phyloP scores from a whole-genome alignment of 2,797 vertebrate species.

The Syngnathus rostellatus region DNA sequence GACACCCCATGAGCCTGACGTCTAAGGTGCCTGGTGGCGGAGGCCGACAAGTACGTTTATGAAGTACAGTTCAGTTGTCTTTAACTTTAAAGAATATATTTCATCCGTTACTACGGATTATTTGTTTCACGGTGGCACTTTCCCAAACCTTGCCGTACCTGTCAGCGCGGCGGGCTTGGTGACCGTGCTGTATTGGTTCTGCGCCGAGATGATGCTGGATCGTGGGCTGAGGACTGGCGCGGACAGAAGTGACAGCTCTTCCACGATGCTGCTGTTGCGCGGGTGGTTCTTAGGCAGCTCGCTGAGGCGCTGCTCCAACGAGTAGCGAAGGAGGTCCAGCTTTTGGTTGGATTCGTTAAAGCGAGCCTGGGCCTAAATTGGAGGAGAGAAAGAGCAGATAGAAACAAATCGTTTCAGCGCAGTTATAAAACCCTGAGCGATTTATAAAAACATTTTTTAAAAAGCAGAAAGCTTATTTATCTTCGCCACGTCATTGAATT shows the following conservation, averaged over 20 bases:
- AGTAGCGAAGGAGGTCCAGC: conserved; percentile 88
- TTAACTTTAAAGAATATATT: too few relatives aligned
- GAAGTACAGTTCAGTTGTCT: too few relatives aligned
- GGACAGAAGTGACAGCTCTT: conserved; percentile 85
- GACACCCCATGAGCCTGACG: conserved; percentile 77
- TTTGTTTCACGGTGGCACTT: too few relatives aligned
- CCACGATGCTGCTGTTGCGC: conserved; percentile 88
- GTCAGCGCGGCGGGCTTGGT: conserved; percentile 93
- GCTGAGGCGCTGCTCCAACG: conserved; percentile 86
- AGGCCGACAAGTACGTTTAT: not conserved
- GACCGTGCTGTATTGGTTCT: conserved; percentile 92
- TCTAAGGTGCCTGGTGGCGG: conserved; percentile 61
- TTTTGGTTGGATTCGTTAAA: conserved; percentile 96
- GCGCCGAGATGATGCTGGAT: conserved; percentile 86
- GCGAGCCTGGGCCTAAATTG: conserved; percentile 89
- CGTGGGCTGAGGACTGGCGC: conserved; percentile 85
- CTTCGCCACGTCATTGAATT: not conserved
- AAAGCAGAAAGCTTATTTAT: not conserved
- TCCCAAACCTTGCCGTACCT: conserved; percentile 47
- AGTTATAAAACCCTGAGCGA: not conserved
- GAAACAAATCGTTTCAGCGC: too few relatives aligned
- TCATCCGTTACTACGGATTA: too few relatives aligned
- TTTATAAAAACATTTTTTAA: not conserved
- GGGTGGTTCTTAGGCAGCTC: conserved; percentile 94
- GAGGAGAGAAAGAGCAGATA: not conserved